phyloP scores from a whole-genome alignment of 2,888 invertebrate genomes.

The Uloborus plumipes region DNA sequence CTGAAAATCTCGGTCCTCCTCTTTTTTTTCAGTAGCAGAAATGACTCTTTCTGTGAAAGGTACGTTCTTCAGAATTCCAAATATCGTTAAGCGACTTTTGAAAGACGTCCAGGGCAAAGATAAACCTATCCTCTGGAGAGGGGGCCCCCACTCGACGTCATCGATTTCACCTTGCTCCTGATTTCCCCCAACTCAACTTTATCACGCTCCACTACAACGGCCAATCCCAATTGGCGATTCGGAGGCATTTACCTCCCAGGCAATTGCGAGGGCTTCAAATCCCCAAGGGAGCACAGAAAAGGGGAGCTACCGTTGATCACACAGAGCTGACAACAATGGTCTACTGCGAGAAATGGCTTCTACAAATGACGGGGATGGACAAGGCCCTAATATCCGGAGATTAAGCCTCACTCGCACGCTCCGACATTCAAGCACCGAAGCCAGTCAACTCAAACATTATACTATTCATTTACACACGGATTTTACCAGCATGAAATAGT shows the following conservation, averaged over 20 bases:
- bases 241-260: slow-evolving; percentile 42
- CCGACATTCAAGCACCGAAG: too few relatives aligned
- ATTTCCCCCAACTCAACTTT: slow-evolving; percentile 41
- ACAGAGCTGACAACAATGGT: slow-evolving; percentile 39
- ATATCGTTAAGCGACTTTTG: slow-evolving; percentile 40
- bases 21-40: slow-evolving; percentile 22
- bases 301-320: slow-evolving; percentile 39
- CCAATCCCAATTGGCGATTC: slow-evolving; percentile 52
- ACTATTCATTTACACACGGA: too few relatives aligned
- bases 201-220: slow-evolving; percentile 59
- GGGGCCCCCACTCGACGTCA: slow-evolving; percentile 39
- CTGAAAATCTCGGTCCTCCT: neutral
- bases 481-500: too few relatives aligned
- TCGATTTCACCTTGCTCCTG: slow-evolving; percentile 43
- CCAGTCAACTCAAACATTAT: too few relatives aligned
- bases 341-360: neutral
- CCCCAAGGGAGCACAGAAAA: slow-evolving; percentile 37
- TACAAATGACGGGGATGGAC: neutral
- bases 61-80: slow-evolving; percentile 18
- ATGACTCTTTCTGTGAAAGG: neutral
- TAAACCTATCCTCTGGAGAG: slow-evolving; percentile 20
- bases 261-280: slow-evolving; percentile 48
- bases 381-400: slow-evolving; percentile 2
- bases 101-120: slow-evolving; percentile 17
- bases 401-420: neutral